These are phyloP conservation scores for Meloidogyne floridensis DNA, from an alignment of 1,140 invertebrate species.

Conservation along the genomic window DNA sequence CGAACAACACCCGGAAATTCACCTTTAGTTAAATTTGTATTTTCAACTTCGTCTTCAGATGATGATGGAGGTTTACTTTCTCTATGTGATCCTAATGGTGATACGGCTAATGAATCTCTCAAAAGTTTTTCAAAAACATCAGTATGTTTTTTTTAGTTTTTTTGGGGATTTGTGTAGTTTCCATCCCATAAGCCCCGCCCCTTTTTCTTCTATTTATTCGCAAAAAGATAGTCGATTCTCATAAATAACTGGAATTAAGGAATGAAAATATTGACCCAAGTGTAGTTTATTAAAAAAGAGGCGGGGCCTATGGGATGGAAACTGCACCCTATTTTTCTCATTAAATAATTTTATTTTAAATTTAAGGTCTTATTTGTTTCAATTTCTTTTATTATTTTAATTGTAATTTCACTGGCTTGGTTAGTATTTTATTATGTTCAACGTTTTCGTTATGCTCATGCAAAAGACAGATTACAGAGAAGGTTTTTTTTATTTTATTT, in stretches of 20 bases:
- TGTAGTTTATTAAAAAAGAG: no score
- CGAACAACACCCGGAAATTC: conserved; percentile 36
- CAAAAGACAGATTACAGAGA: conserved; percentile 79
- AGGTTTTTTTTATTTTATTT: conserved; percentile 41
- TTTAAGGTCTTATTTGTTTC: conserved; percentile 81
- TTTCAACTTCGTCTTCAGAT: background rate
- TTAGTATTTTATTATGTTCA: conserved; percentile 91
- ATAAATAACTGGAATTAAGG: no score
- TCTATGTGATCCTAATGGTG: conserved; percentile 13
- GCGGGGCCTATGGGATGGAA: no score
- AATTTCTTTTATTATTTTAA: conserved; percentile 88
- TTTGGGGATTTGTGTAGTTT: no score
- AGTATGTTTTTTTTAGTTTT: conserved; percentile 30
- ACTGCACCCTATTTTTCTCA: background rate
- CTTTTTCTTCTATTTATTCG: no score
- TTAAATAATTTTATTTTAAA: background rate
- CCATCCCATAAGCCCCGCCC: no score
- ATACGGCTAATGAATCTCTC: conserved; percentile 45
- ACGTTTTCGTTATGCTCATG: conserved; percentile 78
- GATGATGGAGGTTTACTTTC: background rate
- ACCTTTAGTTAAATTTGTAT: conserved; percentile 40
- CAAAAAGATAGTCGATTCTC: no score
- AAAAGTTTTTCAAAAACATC: conserved; percentile 64
- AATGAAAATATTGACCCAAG: no score
- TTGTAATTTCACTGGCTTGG: conserved; percentile 90